Conservation (phyloP, 2,888 invertebrate species). For the Eretmocerus hayati region DNA sequence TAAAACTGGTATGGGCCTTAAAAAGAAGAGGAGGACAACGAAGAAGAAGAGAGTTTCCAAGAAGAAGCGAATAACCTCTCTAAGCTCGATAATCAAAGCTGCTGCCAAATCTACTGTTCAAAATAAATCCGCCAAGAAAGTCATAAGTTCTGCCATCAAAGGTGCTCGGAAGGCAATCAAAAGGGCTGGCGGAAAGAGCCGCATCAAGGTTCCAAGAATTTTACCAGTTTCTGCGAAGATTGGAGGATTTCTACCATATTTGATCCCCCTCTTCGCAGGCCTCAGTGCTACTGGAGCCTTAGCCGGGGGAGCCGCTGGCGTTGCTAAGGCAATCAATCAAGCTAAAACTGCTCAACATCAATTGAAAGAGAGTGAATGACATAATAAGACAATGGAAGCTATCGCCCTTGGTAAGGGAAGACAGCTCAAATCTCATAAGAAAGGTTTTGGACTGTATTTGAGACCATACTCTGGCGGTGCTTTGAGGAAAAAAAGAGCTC, state of each 20-base stretch:
- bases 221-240: not conserved
- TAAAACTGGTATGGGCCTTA: conserved; percentile 30
- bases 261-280: not conserved
- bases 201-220: not conserved
- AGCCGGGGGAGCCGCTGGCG: conserved; percentile 36
- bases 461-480: not conserved
- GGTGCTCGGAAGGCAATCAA: not conserved
- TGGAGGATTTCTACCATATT: not conserved
- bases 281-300: conserved; percentile 16
- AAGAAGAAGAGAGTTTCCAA: conserved; percentile 13
- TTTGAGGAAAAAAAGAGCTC: not conserved
- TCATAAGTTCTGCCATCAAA: not conserved
- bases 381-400: conserved; percentile 40
- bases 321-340: conserved; percentile 36
- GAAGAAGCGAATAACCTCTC: conserved; percentile 9
- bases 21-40: conserved; percentile 19
- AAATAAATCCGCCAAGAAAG: not conserved
- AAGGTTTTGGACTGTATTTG: not conserved
- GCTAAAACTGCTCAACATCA: conserved; percentile 33
- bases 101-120: not conserved
- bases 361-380: conserved; percentile 33
- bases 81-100: not conserved
- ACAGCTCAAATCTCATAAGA: conserved; percentile 10
- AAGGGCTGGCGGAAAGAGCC: not conserved
- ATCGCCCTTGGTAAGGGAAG: conserved; percentile 32